Conservation (phyloP, 2,113 vertebrate genomes). For the Morone saxatilis region DNA sequence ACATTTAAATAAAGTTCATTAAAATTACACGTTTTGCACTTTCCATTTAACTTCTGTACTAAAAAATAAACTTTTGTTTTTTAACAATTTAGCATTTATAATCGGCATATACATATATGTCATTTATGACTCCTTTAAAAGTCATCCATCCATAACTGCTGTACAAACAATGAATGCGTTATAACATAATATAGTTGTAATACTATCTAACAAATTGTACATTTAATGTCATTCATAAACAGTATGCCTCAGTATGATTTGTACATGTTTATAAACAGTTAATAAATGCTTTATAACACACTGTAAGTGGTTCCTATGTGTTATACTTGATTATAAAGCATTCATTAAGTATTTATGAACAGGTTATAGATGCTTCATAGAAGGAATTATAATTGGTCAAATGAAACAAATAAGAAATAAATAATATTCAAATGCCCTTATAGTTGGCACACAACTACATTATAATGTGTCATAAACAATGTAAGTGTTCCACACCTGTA, state of each 20-base stretch:
- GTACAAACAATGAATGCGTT: background rate
- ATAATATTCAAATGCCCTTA: too few relatives aligned
- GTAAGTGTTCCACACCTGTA: background rate
- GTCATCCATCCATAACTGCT: background rate
- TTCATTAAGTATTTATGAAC: background rate
- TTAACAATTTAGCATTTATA: background rate
- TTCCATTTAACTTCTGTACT: too few relatives aligned
- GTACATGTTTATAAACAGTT: background rate
- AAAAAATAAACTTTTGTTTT: too few relatives aligned
- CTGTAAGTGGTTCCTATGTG: background rate
- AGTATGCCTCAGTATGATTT: too few relatives aligned
- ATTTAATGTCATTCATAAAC: too few relatives aligned
- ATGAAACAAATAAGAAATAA: too few relatives aligned
- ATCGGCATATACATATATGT: background rate
- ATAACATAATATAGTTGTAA: background rate
- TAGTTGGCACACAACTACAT: background rate
- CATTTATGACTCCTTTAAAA: background rate
- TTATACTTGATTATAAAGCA: background rate
- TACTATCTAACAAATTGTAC: too few relatives aligned
- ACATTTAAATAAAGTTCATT: background rate
- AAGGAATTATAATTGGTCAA: background rate
- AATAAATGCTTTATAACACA: background rate
- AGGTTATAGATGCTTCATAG: background rate
- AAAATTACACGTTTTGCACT: too few relatives aligned
- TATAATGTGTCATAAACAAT: background rate